Base-by-base conservation (phyloP, 1,140 invertebrate species). In the Atta colombica region DNA sequence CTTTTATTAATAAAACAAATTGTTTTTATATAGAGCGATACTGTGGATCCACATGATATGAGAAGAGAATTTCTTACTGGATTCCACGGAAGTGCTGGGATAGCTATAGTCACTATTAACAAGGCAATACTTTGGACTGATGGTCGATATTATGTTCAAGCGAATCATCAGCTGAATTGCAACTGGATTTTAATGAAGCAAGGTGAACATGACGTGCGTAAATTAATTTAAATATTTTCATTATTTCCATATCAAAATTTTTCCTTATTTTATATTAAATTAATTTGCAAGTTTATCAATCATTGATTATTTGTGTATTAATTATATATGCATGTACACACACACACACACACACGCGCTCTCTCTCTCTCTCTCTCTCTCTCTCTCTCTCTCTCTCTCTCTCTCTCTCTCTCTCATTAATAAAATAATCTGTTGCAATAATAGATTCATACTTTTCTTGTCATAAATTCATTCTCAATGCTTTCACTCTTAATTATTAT, bases 41-140 rank as follows among this genome's bases (percentile, higher is more conserved):
- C 96, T 69, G 96, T 97, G 3, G 97, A 97, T 2, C 95, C 96
- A 2, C 97, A 97, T 85, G 99, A 99, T 94, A 96, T 97, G 92
- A 96, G 98, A 69, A 94, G 98, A 87, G 96, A 97, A 85, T 99
- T 97, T 94, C 96, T 99, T 6, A 97, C 97, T 71, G 98, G 98
- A 3, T 99, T 99, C 95, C 97, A 96, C 77, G 99, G 99, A 2
- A 97, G 97, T 21, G 96, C 97, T 58, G 98, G 97, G 0, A 97
- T 97, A 2, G 98, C 97, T 0, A 96, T 99, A 2, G 96, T 99
- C 4, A 98, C 98, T 0, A 91, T 95, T 63, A 95, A 96, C n/a
- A 96, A 96, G 35, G 98, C 98, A 0, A 97, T 97, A 1, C 91
- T 99, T 25, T 99, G 99, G 99, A 98, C 98, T 2, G 98, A 99